Evolutionary conservation across 2,888 invertebrate species (phyloP).

Genomic region (Nesidiocoris tenuis): DNA sequence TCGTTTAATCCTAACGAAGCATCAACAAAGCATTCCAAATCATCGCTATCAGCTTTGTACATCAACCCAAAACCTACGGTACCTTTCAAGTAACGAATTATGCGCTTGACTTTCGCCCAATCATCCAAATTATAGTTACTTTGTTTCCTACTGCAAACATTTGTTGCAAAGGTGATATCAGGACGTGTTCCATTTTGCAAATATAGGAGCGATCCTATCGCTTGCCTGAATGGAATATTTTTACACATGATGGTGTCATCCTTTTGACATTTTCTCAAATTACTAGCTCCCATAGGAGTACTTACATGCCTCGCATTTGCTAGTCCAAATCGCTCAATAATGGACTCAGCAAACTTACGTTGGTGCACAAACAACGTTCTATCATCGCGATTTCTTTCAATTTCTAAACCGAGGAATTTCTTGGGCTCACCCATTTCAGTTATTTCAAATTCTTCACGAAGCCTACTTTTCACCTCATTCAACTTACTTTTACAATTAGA

Average conservation of each 20-base stretch:
- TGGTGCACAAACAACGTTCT: not conserved
- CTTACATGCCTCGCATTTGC: not conserved
- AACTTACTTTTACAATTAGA: not conserved
- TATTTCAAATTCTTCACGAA: conserved; percentile 12
- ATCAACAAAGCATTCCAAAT: not conserved
- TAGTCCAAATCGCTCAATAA: not conserved
- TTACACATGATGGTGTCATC: too few species aligned
- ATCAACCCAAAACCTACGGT: too few species aligned
- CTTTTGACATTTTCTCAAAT: too few species aligned
- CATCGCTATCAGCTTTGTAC: too few species aligned
- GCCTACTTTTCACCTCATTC: not conserved
- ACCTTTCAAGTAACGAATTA: too few species aligned
- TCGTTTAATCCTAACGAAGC: not conserved
- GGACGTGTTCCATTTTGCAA: conserved; percentile 4
- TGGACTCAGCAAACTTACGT: not conserved
- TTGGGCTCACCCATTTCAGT: conserved; percentile 6
- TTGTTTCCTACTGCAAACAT: not conserved
- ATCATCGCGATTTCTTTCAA: not conserved
- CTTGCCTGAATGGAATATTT: not conserved
- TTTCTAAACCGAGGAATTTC: not conserved
- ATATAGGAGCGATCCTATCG: not conserved
- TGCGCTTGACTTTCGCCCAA: too few species aligned
- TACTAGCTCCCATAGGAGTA: conserved; percentile 14
- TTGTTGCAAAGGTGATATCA: not conserved
- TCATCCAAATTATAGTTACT: not conserved